These are phyloP conservation scores for Helleia helle DNA, from an alignment of 2,888 invertebrate species.

Conservation along the genomic window DNA sequence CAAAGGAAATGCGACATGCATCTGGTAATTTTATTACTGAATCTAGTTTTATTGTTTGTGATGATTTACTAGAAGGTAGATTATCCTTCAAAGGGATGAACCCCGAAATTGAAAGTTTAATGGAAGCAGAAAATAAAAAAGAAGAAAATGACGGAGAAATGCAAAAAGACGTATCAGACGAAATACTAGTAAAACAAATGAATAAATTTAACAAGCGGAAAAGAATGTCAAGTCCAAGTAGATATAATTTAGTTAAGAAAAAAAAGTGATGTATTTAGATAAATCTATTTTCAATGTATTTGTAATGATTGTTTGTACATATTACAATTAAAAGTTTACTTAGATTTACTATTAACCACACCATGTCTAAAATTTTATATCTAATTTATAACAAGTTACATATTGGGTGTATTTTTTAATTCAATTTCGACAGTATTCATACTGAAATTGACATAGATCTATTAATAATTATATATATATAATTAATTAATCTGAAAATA, in stretches of 20 bases:
- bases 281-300: too few species aligned
- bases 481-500: too few species aligned
- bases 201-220: slow-evolving; percentile 44
- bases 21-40: slow-evolving; percentile 79
- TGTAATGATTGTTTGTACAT: too few species aligned
- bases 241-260: slow-evolving; percentile 30
- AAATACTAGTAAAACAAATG: slow-evolving; percentile 51
- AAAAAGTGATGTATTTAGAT: slow-evolving; percentile 23
- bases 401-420: too few species aligned
- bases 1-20: slow-evolving; percentile 80
- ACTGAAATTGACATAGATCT: too few species aligned
- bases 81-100: slow-evolving; percentile 95
- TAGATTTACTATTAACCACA: too few species aligned
- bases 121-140: slow-evolving; percentile 70
- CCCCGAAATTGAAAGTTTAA: slow-evolving; percentile 89
- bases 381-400: too few species aligned
- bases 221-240: slow-evolving; percentile 31
- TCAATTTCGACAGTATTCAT: too few species aligned
- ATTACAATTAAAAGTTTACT: too few species aligned
- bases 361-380: too few species aligned
- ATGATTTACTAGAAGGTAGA: slow-evolving; percentile 86
- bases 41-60: slow-evolving; percentile 84
- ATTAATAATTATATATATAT: too few species aligned
- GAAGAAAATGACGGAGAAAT: slow-evolving; percentile 37
- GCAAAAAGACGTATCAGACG: slow-evolving; percentile 61